Base-by-base conservation (phyloP, 2,113 vertebrate genomes). In the Erinaceus europaeus region DNA sequence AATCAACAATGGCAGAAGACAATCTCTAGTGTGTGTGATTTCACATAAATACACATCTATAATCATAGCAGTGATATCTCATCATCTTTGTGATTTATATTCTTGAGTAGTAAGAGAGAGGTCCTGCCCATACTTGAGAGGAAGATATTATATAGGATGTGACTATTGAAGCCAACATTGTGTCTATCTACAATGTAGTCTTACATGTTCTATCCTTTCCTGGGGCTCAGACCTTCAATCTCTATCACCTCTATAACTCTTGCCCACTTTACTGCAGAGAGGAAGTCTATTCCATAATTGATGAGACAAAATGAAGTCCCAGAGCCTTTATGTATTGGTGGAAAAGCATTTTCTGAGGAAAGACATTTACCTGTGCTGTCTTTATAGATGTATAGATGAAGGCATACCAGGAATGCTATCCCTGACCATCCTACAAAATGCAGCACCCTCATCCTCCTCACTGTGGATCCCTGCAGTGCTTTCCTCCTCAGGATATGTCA, bases 291-390 rank as follows among this genome's bases (percentile, higher is more conserved):
- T 4, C 20, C 50, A 52, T 9, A 12, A 9, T 4, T 9, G 9
- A 20, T 52, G 50, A 52, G 13, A 12, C 50, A 52, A 52, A 52
- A 52, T 52, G 50, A 52, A 52, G 50, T 52, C n/a, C n/a, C n/a
- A n/a, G n/a, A n/a, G n/a, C n/a, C n/a, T n/a, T n/a, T n/a, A n/a
- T n/a, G n/a, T n/a, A n/a, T n/a, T n/a, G n/a, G n/a, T n/a, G n/a
- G n/a, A n/a, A n/a, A n/a, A n/a, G n/a, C n/a, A n/a, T 32, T 67
- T 59, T 67, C 17, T 57, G 32, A 61, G 23, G 9, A 48, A 67
- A 52, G 4, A 38, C 27, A 71, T 52, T 1, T 10, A 0, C 2
- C 4, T 8, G 14, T 3, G 11, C 17, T 32, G 25, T 4, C 11
- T 61, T 84, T 73, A n/a, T 2, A 0, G 42, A 20, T 81, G 25